Conservation (phyloP, 2,797 vertebrate genomes). For the Todus mexicanus region DNA sequence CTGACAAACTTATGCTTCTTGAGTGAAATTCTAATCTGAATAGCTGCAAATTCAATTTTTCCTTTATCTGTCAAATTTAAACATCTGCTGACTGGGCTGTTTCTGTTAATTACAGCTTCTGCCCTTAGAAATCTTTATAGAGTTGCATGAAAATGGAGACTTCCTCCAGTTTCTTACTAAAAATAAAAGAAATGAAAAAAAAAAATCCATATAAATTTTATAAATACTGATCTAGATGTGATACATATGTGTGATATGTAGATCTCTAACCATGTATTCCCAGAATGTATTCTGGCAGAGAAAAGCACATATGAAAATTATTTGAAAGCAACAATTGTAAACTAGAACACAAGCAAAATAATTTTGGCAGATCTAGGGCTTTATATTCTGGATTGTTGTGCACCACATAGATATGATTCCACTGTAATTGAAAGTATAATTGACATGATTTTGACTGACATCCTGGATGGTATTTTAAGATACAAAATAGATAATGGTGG, state of each 20-base stretch:
- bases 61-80: background rate
- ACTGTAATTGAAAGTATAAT: background rate
- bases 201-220: background rate
- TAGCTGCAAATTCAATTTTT: background rate
- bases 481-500: background rate
- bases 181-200: background rate
- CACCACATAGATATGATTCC: background rate
- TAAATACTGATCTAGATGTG: background rate
- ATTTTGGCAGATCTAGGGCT: background rate
- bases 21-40: background rate
- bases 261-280: background rate
- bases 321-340: background rate
- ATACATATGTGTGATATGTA: background rate
- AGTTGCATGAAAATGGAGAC: background rate
- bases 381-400: background rate
- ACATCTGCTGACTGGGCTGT: background rate
- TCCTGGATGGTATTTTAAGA: background rate
- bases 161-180: background rate
- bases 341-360: background rate
- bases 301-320: background rate
- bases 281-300: background rate
- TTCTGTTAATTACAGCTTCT: background rate
- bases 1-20: background rate
- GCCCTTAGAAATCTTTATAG: background rate
- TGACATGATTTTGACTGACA: background rate